These are phyloP conservation scores for Liopterus haemorrhoidalis DNA, from an alignment of 2,888 invertebrate genomes.

Conservation along the genomic window DNA sequence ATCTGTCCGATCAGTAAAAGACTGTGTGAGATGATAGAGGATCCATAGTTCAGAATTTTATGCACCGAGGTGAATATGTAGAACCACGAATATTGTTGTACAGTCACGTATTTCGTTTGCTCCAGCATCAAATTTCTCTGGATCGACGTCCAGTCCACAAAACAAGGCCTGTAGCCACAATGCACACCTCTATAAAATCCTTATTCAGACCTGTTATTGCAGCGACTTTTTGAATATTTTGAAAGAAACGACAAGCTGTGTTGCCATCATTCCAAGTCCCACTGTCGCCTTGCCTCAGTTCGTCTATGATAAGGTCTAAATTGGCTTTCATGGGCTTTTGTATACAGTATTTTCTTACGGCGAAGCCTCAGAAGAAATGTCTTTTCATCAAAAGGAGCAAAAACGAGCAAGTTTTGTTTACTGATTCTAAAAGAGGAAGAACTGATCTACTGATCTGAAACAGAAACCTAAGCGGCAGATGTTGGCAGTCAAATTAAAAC, in stretches of 20 bases:
- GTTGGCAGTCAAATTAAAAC: too few relatives aligned
- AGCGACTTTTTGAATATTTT: constrained; percentile 28
- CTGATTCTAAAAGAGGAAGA: too few relatives aligned
- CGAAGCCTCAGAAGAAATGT: too few relatives aligned
- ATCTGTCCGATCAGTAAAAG: constrained; percentile 34
- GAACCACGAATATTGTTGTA: constrained; percentile 34
- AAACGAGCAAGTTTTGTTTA: too few relatives aligned
- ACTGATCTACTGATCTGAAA: too few relatives aligned
- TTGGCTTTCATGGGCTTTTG: constrained; percentile 24
- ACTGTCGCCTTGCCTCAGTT: constrained; percentile 31
- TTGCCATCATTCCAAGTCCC: constrained; percentile 33
- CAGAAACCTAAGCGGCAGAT: too few relatives aligned
- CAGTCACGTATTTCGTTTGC: constrained; percentile 31
- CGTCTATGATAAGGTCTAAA: constrained; percentile 29
- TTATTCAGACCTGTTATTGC: constrained; percentile 35
- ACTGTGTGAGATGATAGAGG: too few relatives aligned
- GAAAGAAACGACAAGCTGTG: constrained; percentile 32
- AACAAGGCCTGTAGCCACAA: too few relatives aligned
- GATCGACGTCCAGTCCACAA: too few relatives aligned
- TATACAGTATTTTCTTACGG: constrained; percentile 28
- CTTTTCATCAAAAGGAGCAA: too few relatives aligned
- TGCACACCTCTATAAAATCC: constrained; percentile 31
- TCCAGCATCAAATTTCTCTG: too few relatives aligned
- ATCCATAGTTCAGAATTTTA: constrained; percentile 30
- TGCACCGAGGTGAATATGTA: constrained; percentile 35